Evolutionary conservation across 2,888 invertebrate species (phyloP), one percentile per base, ranked within the genome.

Genomic region (Leucania comma): DNA sequence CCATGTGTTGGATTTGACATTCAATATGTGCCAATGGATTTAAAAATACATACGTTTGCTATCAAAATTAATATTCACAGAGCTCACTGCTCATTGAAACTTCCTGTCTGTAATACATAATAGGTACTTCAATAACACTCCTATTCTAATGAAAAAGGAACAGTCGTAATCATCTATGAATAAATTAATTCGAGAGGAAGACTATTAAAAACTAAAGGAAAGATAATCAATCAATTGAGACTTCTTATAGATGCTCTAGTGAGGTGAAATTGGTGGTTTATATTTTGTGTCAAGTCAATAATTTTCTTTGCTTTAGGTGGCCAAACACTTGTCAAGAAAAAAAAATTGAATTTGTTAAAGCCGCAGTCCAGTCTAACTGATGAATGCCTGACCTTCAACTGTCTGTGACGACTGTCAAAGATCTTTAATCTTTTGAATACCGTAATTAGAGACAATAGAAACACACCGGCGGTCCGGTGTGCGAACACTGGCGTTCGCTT

Each of bases 11-110:
- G 73, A 70, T 64, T 73, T 66, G 80, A 73, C 77, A 72, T 60
- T 54, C 64, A 48, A 60, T 76, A 80, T 66, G 63, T 58, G 65
- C 54, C 50, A 57, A 62, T 51, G 63, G 32, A 75, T 51, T 69
- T 46, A 51, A 67, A 69, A 60, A 69, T 51, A 54, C 10, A 54
- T 38, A 50, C 51, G 51, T 62, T 57, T 53, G 75, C 20, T 61
- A 56, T 65, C 24, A 51, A 80, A 69, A 79, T 78, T 80, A 78
- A 78, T 78, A 78, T 80, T 78, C 78, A 69, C 53, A 9, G 75
- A 74, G 53, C 60, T 58, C 62, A 54, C 22, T 59, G 69, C 53
- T 69, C 65, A 75, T 65, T 80, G 75, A 65, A 78, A 78, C 75
- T 69, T 78, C 75, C 80, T 63, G 80, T 48, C 61, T 69, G 29